Evolutionary conservation across 35 echinoderm and acorn worm genomes (phyloP).

Genomic region (Strongylocentrotus purpuratus): DNA sequence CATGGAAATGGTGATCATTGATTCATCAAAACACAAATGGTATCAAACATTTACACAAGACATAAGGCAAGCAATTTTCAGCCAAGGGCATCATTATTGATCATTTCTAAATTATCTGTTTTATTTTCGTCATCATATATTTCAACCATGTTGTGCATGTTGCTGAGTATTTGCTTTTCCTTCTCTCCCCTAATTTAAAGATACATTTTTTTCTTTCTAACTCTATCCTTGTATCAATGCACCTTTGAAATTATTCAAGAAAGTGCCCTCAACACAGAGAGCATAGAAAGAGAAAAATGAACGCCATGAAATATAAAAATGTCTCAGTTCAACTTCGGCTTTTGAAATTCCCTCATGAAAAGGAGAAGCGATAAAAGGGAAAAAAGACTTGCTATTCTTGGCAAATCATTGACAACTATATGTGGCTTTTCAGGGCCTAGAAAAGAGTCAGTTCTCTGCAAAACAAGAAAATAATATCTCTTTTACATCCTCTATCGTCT

Average conservation of each 20-base stretch:
- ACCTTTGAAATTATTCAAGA: neutral
- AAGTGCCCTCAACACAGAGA: neutral
- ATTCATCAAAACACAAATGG: neutral
- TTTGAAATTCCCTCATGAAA: neutral
- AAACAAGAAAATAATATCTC: slow-evolving; percentile 5
- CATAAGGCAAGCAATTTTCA: neutral
- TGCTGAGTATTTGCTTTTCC: neutral
- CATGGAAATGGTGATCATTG: neutral
- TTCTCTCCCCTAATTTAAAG: neutral
- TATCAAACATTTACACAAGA: neutral
- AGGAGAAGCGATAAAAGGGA: neutral
- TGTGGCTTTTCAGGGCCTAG: neutral
- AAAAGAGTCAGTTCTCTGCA: neutral
- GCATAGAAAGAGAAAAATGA: neutral
- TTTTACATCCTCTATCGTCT: neutral
- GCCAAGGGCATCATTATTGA: neutral
- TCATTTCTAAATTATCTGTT: neutral
- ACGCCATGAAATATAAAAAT: neutral
- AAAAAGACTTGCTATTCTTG: slow-evolving; percentile 1
- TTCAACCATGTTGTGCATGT: neutral
- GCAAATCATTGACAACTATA: slow-evolving; percentile 1
- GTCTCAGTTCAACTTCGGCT: neutral
- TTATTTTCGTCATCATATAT: neutral
- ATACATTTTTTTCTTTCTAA: neutral
- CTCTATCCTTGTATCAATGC: neutral